Conservation (phyloP, 35 echinoderm and acorn worm species). For the Ophiothrix spiculata region DNA sequence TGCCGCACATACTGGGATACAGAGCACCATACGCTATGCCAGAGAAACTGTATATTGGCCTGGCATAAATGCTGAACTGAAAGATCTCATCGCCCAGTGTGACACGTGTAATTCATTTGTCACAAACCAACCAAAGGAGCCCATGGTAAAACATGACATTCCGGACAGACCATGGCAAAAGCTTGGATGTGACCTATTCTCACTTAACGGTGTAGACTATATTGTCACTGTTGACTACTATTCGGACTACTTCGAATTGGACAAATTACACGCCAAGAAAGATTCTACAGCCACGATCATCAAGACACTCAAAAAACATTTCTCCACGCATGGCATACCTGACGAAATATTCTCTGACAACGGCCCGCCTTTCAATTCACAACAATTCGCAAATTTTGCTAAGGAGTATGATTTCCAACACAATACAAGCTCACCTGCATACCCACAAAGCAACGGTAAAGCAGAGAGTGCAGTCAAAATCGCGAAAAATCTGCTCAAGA, state of each 20-base stretch:
- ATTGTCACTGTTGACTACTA: conserved; percentile 41
- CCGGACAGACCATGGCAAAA: conserved; percentile 53
- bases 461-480: conserved; percentile 42
- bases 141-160: background rate
- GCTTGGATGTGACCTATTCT: conserved; percentile 31
- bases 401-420: conserved; percentile 27
- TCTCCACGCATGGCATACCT: conserved; percentile 32
- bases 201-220: conserved; percentile 12
- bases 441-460: conserved; percentile 42
- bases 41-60: conserved; percentile 68
- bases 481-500: too few species aligned
- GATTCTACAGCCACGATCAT: conserved; percentile 30
- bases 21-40: conserved; percentile 53
- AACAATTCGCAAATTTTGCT: conserved; percentile 34
- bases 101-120: conserved; percentile 35
- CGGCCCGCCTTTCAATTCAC: conserved; percentile 15
- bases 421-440: conserved; percentile 24
- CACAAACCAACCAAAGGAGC: conserved; percentile 14
- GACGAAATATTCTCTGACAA: conserved; percentile 15
- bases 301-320: conserved; percentile 26
- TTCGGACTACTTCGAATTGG: conserved; percentile 50
- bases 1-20: conserved; percentile 45
- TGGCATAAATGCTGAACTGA: conserved; percentile 38
- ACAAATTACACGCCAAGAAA: conserved; percentile 20
- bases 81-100: conserved; percentile 39